phyloP scores from a whole-genome alignment of 2,888 invertebrate species.

The Lasioglossum calceatum region DNA sequence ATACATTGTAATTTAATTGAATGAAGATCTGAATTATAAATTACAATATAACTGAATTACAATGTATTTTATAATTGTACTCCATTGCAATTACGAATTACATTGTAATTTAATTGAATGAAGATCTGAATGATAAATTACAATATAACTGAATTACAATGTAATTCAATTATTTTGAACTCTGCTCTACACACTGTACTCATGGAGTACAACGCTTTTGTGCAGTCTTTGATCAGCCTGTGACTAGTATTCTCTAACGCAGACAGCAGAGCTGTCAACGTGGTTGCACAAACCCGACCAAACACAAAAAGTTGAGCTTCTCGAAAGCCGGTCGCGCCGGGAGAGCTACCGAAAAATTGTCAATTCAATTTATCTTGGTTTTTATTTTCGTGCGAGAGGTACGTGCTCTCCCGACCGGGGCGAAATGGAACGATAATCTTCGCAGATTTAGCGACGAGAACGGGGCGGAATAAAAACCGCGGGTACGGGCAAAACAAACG shows the following conservation, averaged over 20 bases:
- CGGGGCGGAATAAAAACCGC: slow-evolving; percentile 23
- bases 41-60: no score
- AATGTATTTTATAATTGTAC: no score
- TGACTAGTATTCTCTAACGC: background rate
- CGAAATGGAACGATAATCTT: slow-evolving; percentile 52
- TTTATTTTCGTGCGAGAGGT: background rate
- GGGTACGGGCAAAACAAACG: slow-evolving; percentile 44
- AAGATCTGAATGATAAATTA: no score
- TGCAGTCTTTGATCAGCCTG: background rate
- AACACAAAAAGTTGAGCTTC: background rate
- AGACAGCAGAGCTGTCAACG: background rate
- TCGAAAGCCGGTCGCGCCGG: background rate
- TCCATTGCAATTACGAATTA: no score
- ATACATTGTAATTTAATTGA: no score
- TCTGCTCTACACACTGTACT: background rate
- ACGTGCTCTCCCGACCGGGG: background rate
- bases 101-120: no score
- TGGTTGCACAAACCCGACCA: background rate
- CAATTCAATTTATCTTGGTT: slow-evolving; percentile 27
- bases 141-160: no score
- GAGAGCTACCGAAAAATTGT: background rate
- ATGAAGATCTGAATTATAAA: no score
- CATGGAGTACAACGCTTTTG: background rate
- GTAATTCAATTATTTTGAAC: no score
- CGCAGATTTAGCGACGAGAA: slow-evolving; percentile 20